A percentile compares a stretch with the other conserved stretches of the same genome.
phyloP scores from a whole-genome alignment of 2,888 invertebrate genomes.

The Acanthosepion pharaonis region DNA sequence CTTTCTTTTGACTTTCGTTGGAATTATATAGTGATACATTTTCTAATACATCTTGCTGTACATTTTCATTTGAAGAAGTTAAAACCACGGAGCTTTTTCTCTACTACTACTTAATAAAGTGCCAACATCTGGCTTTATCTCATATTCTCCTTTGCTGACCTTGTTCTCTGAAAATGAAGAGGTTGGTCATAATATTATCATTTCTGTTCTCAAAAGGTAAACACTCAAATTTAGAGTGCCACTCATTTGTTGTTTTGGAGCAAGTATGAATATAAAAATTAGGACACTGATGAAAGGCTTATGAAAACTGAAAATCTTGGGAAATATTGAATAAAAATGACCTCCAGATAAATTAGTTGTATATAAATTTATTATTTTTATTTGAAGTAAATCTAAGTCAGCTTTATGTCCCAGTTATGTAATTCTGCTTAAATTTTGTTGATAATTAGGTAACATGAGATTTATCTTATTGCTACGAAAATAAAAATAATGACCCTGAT shows the following conservation, averaged over 20 bases:
- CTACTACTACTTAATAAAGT: background rate
- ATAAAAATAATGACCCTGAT: too few species aligned
- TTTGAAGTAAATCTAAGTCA: too few species aligned
- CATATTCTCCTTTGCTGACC: background rate
- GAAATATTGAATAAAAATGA: background rate
- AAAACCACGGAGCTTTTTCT: too few species aligned
- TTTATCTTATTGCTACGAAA: too few species aligned
- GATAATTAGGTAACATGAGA: too few species aligned
- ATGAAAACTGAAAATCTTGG: background rate
- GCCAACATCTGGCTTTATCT: slow-evolving; percentile 33
- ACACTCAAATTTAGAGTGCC: background rate
- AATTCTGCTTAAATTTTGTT: too few species aligned
- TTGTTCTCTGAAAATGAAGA: background rate
- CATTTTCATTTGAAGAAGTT: too few species aligned
- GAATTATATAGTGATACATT: too few species aligned
- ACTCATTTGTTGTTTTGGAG: background rate
- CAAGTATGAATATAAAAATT: background rate
- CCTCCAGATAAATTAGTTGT: background rate
- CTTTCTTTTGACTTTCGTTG: too few species aligned
- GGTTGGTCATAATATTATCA: background rate
- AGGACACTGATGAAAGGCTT: background rate
- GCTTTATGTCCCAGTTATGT: too few species aligned
- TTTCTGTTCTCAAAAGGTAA: background rate
- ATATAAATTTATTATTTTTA: too few species aligned
- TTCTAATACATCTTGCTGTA: too few species aligned